Conservation (phyloP, 2,888 invertebrate genomes). For the Scaptomyza cyrtandrae region DNA sequence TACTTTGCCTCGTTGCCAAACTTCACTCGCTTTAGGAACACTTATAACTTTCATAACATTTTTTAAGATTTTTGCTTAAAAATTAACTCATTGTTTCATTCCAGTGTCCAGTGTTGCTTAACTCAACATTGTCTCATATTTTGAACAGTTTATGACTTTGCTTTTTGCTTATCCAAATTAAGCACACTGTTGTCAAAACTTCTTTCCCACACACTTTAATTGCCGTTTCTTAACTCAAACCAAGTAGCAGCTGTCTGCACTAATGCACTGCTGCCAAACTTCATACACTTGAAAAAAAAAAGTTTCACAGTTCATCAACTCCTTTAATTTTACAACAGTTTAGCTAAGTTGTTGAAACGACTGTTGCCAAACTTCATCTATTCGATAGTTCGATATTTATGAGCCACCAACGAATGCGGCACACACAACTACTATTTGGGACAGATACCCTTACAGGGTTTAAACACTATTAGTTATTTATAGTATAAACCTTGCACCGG, state of each 20-base stretch:
- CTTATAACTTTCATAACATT: not conserved
- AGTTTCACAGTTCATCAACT: not conserved
- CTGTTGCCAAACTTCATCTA: slow-evolving; percentile 36
- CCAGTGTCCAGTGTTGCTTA: not conserved
- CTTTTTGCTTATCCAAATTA: slow-evolving; percentile 8
- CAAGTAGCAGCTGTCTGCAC: slow-evolving; percentile 8
- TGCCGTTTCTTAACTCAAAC: not conserved
- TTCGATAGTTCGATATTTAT: slow-evolving; percentile 39
- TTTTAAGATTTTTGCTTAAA: not conserved
- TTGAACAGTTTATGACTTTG: slow-evolving; percentile 2
- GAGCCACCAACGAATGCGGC: slow-evolving; percentile 38
- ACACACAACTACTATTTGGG: slow-evolving; percentile 1
- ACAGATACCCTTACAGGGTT: slow-evolving; percentile 23
- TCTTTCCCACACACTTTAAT: not conserved
- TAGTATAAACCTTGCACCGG: slow-evolving; percentile 46
- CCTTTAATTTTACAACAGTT: slow-evolving; percentile 3
- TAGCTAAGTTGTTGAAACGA: slow-evolving; percentile 1
- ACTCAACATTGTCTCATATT: slow-evolving; percentile 1
- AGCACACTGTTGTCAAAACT: slow-evolving; percentile 5
- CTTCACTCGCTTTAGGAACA: not conserved
- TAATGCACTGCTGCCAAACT: slow-evolving; percentile 5
- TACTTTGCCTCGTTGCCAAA: slow-evolving; percentile 6
- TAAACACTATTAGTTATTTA: slow-evolving; percentile 69
- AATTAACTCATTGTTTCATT: not conserved
- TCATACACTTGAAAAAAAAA: not conserved